phyloP scores from a whole-genome alignment of 2,797 vertebrate species.

The Xyrichtys novacula region DNA sequence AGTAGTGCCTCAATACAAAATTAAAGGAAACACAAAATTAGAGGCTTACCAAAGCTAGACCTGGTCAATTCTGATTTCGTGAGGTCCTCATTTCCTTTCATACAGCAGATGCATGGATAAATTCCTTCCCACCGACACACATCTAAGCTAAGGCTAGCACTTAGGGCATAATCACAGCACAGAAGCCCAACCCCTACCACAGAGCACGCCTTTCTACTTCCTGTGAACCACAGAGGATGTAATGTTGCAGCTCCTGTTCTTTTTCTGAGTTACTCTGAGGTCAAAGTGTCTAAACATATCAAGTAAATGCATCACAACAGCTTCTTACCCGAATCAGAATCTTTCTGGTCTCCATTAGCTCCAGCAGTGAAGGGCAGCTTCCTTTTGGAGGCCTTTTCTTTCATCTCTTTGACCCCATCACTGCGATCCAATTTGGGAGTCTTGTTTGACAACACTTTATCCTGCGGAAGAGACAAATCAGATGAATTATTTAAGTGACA shows the following conservation, averaged over 20 bases:
- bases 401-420: constrained; percentile 99
- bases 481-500: neutral
- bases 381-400: constrained; percentile 96
- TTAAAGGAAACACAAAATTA: constrained; percentile 70
- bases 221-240: constrained; percentile 51
- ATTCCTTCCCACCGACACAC: constrained; percentile 31
- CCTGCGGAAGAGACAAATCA: constrained; percentile 79
- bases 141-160: constrained; percentile 23
- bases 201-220: constrained; percentile 56
- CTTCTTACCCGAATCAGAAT: constrained; percentile 96
- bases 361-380: constrained; percentile 98
- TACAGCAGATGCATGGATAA: constrained; percentile 17
- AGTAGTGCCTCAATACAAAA: constrained; percentile 54
- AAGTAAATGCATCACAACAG: neutral
- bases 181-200: constrained; percentile 38
- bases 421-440: constrained; percentile 98
- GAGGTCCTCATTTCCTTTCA: constrained; percentile 42
- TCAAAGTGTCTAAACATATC: constrained; percentile 21
- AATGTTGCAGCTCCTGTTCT: constrained; percentile 29
- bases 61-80: constrained; percentile 58
- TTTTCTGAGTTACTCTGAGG: constrained; percentile 29
- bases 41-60: constrained; percentile 68
- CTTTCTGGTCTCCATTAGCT: constrained; percentile 99
- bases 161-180: constrained; percentile 25
- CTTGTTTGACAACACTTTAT: constrained; percentile 99